phyloP scores from a whole-genome alignment of 2,888 invertebrate genomes.

The Sceliomorpha sp. region DNA sequence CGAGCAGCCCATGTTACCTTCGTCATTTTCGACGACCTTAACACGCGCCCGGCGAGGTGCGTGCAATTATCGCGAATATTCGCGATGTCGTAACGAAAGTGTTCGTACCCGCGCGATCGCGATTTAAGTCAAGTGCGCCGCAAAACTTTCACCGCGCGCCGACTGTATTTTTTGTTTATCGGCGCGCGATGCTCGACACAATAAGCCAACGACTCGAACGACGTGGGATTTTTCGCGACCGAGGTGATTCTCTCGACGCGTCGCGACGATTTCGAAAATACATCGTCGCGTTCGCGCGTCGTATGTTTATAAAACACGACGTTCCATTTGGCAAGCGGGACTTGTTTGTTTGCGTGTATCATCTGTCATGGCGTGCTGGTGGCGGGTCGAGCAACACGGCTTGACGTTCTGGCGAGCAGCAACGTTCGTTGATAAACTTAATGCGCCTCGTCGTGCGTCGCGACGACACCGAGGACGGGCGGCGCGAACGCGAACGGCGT shows the following conservation, averaged over 20 bases:
- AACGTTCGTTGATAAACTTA: constrained; percentile 5
- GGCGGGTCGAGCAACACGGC: constrained; percentile 41
- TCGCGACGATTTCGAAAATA: neutral
- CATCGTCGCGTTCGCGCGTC: constrained; percentile 7
- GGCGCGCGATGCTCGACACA: constrained; percentile 1
- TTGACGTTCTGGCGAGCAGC: constrained; percentile 5
- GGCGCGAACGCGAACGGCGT: neutral
- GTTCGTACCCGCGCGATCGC: neutral
- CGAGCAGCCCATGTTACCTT: constrained; percentile 62
- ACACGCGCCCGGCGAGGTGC: neutral
- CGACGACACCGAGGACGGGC: constrained; percentile 1
- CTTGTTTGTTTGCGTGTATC: constrained; percentile 73
- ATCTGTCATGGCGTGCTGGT: constrained; percentile 75
- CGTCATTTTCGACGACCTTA: constrained; percentile 23
- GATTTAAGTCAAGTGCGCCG: constrained; percentile 58
- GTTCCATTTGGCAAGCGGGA: constrained; percentile 63
- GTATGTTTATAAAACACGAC: constrained; percentile 25
- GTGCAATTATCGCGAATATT: neutral
- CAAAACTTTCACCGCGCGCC: constrained; percentile 61
- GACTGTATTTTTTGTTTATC: constrained; percentile 14
- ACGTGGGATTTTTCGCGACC: neutral
- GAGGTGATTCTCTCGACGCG: neutral
- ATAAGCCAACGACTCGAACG: neutral
- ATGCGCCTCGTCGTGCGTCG: neutral
- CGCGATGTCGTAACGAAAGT: neutral